Evolutionary conservation across 92 coral and sea anemone species (phyloP).

Genomic region (Anthopleura xanthogrammica): DNA sequence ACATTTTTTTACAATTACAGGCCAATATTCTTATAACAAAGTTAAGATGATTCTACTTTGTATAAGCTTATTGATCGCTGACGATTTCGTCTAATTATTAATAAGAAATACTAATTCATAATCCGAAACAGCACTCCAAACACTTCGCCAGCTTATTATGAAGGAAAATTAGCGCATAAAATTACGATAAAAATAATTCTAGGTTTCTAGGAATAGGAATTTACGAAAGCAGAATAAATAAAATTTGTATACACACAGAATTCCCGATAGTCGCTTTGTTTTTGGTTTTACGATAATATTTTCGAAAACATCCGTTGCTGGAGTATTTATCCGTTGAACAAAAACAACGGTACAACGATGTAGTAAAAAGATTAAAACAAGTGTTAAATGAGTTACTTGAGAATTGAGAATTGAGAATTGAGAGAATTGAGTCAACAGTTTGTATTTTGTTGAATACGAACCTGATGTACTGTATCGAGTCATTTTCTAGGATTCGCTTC

Average conservation of each 20-base stretch:
- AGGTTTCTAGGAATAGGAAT: background rate
- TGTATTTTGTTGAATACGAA: conserved; percentile 28
- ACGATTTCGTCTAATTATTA: too few relatives aligned
- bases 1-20: too few relatives aligned
- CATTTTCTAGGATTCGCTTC: conserved; percentile 92
- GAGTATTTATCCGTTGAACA: background rate
- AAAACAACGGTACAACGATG: conserved; percentile 10
- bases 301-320: background rate
- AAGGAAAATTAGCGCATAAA: background rate
- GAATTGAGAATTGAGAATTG: background rate
- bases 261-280: background rate
- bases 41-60: too few relatives aligned
- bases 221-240: background rate
- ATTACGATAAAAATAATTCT: background rate
- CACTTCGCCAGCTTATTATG: background rate
- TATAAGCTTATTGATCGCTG: too few relatives aligned
- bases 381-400: background rate
- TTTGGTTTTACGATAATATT: background rate
- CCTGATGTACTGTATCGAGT: conserved; percentile 91
- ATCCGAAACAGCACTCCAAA: background rate
- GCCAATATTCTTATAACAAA: too few relatives aligned
- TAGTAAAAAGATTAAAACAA: background rate
- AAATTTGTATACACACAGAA: background rate
- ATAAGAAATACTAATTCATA: too few relatives aligned
- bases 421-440: conserved; percentile 5